Conservation (phyloP, 1,140 invertebrate genomes). For the Drosophila seguyi region DNA sequence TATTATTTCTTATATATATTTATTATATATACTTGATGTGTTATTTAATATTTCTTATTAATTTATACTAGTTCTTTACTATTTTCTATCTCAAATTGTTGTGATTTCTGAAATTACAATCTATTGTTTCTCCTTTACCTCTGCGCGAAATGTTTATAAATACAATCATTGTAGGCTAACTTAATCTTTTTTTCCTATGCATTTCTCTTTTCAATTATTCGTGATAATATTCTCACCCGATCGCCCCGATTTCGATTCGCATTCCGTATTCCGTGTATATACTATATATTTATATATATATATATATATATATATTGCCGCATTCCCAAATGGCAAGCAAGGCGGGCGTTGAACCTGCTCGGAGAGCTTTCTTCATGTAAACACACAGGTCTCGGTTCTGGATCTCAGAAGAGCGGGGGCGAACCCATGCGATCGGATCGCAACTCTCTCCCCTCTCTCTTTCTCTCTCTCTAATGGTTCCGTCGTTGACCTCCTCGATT, state of each 20-base stretch:
- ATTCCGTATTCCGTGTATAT: not conserved
- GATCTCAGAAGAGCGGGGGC: not conserved
- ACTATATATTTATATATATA: not conserved
- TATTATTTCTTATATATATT: not conserved
- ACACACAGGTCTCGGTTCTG: not conserved
- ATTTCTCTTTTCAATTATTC: not conserved
- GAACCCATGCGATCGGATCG: not conserved
- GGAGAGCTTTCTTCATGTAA: conserved; percentile 10
- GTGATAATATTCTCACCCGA: not conserved
- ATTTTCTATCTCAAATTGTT: not conserved
- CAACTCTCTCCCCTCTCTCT: too few species aligned
- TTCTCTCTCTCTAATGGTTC: conserved; percentile 31
- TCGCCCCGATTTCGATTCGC: not conserved
- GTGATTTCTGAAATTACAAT: not conserved
- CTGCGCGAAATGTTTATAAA: not conserved
- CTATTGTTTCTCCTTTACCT: not conserved
- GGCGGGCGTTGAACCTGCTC: conserved; percentile 13
- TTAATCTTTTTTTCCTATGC: not conserved
- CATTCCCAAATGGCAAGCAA: conserved; percentile 1
- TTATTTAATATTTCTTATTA: not conserved
- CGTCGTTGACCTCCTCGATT: conserved; percentile 37
- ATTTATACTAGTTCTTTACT: too few species aligned
- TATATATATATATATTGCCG: not conserved
- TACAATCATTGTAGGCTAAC: not conserved
- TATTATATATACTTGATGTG: not conserved